Conservation (phyloP, 2,888 invertebrate species). For the Emesis russula region DNA sequence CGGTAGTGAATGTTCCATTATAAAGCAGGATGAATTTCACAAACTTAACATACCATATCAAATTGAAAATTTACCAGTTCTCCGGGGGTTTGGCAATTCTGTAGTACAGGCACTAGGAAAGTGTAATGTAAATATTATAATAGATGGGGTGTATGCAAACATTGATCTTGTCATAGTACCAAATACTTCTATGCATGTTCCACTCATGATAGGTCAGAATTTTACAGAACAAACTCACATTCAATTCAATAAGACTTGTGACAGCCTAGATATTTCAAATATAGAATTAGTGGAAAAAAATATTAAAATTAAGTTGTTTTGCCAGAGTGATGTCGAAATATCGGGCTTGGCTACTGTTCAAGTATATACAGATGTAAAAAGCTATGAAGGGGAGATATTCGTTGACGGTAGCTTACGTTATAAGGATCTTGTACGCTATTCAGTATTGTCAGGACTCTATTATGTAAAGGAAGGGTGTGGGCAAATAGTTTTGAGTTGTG, state of each 20-base stretch:
- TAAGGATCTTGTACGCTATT: background rate
- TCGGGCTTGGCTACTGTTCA: background rate
- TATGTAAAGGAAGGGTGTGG: too few species aligned
- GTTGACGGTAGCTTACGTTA: slow-evolving; percentile 27
- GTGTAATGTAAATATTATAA: background rate
- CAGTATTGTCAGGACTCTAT: too few species aligned
- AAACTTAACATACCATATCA: too few species aligned
- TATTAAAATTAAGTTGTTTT: background rate
- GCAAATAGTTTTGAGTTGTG: too few species aligned
- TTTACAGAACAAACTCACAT: too few species aligned
- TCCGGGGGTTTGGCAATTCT: background rate
- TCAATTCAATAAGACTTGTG: background rate
- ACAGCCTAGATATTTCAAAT: background rate
- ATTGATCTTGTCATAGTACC: background rate
- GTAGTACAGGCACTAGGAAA: background rate
- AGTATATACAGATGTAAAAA: background rate
- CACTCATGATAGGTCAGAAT: background rate
- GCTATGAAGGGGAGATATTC: slow-evolving; percentile 35
- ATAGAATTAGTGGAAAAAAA: background rate
- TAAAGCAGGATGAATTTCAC: too few species aligned
- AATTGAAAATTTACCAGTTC: background rate
- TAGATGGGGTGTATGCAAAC: too few species aligned
- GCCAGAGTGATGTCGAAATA: too few species aligned
- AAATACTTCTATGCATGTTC: background rate
- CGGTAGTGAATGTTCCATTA: too few species aligned